Percentiles rank a stretch among this genome's conserved stretches.
These are phyloP conservation scores for Itoplectis maculator DNA, from an alignment of 2,888 invertebrate species.

Conservation along the genomic window DNA sequence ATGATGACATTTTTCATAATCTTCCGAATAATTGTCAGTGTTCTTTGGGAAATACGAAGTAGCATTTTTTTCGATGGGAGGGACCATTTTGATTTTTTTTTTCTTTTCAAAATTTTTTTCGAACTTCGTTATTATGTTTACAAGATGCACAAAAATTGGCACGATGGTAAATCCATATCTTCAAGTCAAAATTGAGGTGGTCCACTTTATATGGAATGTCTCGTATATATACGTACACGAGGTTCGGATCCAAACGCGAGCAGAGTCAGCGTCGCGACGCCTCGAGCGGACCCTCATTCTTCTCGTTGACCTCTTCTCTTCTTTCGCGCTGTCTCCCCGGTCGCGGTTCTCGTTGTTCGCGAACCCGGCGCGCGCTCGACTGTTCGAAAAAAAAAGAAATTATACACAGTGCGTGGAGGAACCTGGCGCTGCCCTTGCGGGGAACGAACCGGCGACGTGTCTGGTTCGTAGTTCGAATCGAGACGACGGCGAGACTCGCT, in stretches of 20 bases:
- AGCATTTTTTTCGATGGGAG: too few relatives aligned
- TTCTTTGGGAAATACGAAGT: too few relatives aligned
- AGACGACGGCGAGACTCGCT: conserved; percentile 40
- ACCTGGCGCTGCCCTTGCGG: conserved; percentile 38
- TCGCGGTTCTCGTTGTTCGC: conserved; percentile 56
- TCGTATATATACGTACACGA: too few relatives aligned
- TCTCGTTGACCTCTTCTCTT: conserved; percentile 42
- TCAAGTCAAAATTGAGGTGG: too few relatives aligned
- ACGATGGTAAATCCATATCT: too few relatives aligned
- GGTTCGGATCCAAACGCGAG: background rate
- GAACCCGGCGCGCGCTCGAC: conserved; percentile 51
- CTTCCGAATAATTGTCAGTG: too few relatives aligned
- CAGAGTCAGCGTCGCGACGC: conserved; percentile 2
- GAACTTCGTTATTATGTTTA: too few relatives aligned
- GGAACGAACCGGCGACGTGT: conserved; percentile 53
- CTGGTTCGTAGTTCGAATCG: conserved; percentile 25
- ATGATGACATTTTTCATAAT: too few relatives aligned
- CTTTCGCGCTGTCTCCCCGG: conserved; percentile 35
- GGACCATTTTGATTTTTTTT: too few relatives aligned
- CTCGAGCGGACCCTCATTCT: conserved; percentile 54
- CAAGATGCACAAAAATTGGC: too few relatives aligned
- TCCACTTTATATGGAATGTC: too few relatives aligned
- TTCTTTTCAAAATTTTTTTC: too few relatives aligned
- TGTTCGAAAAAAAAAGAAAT: conserved; percentile 20
- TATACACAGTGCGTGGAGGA: conserved; percentile 3